phyloP scores from a whole-genome alignment of 1,140 invertebrate genomes.

The Rhopalosiphum maidis region DNA sequence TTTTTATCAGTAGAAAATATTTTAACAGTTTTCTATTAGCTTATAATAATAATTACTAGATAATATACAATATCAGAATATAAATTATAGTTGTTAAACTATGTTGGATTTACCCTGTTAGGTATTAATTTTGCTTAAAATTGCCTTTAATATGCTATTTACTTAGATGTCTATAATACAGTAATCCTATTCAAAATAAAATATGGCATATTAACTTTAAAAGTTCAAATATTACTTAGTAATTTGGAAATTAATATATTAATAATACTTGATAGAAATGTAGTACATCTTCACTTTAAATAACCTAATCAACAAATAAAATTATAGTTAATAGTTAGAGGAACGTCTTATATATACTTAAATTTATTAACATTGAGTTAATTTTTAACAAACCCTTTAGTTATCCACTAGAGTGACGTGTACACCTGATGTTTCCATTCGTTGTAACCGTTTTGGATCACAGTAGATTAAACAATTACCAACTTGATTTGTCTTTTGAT shows the following conservation, averaged over 20 bases:
- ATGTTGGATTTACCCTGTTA: slow-evolving; percentile 1
- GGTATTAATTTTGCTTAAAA: background rate
- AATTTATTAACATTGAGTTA: background rate
- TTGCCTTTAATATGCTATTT: background rate
- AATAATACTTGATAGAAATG: slow-evolving; percentile 19
- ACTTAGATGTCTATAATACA: background rate
- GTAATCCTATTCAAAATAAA: background rate
- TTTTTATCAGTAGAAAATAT: background rate
- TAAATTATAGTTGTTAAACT: background rate
- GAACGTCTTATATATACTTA: slow-evolving; percentile 20
- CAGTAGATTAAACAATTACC: slow-evolving; percentile 72
- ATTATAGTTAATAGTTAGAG: background rate
- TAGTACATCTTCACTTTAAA: background rate
- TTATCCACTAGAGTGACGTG: slow-evolving; percentile 42
- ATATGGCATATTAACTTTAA: background rate
- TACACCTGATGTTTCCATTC: slow-evolving; percentile 57
- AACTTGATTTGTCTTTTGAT: slow-evolving; percentile 67
- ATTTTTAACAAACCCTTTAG: slow-evolving; percentile 23
- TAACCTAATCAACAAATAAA: background rate
- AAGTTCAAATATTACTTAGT: background rate
- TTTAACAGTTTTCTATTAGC: background rate
- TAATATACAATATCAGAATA: background rate
- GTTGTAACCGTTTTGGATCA: slow-evolving; percentile 69
- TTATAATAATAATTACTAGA: background rate
- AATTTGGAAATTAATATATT: background rate